Percentiles rank a stretch among this genome's conserved stretches.
Evolutionary conservation across 2,797 vertebrate genomes (phyloP).

Genomic region (Scolopax rusticola): DNA sequence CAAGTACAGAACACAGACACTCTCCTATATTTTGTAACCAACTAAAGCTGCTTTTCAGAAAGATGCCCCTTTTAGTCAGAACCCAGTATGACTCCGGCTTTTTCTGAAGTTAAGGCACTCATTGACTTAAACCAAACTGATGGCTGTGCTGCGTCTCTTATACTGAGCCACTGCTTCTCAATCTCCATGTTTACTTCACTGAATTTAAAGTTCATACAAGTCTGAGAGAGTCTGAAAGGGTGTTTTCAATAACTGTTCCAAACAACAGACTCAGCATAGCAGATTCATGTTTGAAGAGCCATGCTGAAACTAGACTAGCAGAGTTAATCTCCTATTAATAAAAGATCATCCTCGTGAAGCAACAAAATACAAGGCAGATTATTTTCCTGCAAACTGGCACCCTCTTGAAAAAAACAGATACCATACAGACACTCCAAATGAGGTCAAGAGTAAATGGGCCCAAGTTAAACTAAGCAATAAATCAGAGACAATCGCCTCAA

Average conservation of each 20-base stretch:
- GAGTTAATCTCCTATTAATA: neutral
- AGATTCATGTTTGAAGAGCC: neutral
- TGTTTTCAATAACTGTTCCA: neutral
- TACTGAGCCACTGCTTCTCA: neutral
- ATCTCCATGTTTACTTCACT: neutral
- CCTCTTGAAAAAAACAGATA: neutral
- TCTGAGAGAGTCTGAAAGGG: neutral
- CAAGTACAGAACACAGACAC: neutral
- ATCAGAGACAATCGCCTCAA: neutral
- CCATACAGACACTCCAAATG: neutral
- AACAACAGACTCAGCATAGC: neutral
- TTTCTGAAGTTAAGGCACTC: neutral
- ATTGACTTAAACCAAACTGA: neutral
- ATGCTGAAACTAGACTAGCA: neutral
- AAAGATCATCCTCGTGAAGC: neutral
- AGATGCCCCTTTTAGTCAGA: neutral
- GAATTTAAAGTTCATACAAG: neutral
- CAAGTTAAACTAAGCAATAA: neutral
- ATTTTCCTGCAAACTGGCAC: neutral
- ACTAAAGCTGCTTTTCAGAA: neutral
- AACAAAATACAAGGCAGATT: neutral
- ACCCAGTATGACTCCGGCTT: neutral
- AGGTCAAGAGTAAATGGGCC: neutral
- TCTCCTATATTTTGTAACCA: neutral
- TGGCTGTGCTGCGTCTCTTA: rapidly evolving